Conservation (phyloP, 1,140 invertebrate species). For the Euura saliciscinereae region DNA sequence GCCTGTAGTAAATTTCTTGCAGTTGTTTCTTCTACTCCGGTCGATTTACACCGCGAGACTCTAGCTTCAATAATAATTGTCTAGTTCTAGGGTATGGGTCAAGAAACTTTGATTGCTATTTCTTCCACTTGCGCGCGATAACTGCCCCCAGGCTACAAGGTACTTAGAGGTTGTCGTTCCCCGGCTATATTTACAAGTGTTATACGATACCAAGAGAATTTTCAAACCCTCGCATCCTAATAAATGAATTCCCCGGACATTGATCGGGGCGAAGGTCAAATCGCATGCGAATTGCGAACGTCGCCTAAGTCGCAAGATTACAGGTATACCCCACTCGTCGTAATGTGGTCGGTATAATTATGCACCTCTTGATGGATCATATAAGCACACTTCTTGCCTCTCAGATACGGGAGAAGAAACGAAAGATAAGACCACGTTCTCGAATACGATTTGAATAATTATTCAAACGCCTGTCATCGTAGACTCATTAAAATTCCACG, state of each 20-base stretch:
- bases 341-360: not conserved
- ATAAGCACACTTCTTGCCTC: not conserved
- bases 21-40: not conserved
- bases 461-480: not conserved
- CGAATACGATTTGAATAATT: slow-evolving; percentile 5
- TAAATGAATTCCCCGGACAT: not conserved
- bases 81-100: not conserved
- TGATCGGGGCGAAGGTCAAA: not conserved
- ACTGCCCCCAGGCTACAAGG: no score
- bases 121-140: not conserved
- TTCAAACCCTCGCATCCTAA: not conserved
- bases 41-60: not conserved
- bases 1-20: not conserved
- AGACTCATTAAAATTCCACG: not conserved
- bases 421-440: not conserved
- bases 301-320: not conserved
- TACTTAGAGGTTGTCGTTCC: no score
- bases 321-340: not conserved
- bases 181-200: no score
- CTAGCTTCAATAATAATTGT: not conserved
- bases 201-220: no score
- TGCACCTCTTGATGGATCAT: not conserved
- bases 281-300: not conserved
- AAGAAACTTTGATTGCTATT: slow-evolving; percentile 2
- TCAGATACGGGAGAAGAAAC: no score